Evolutionary conservation across 2,113 vertebrate species (phyloP), one percentile per base, ranked within the genome.

Genomic region (Pundamilia nyererei): DNA sequence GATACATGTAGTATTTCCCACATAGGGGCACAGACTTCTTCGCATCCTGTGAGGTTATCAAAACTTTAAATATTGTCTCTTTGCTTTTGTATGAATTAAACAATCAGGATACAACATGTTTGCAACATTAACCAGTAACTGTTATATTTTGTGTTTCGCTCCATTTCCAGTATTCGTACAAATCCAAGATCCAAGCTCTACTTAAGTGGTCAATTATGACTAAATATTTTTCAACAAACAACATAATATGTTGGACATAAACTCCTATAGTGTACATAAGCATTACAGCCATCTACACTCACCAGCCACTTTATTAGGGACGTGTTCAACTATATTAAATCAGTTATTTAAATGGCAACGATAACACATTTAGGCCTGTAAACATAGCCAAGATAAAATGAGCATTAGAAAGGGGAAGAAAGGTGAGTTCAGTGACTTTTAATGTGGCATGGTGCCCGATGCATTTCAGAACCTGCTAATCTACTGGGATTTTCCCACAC

Each of bases 151-250:
- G 19, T 4, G n/a, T 42, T 70, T 70, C 7, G 7, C 65, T 42
- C 65, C 4, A 40, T 68, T 68, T 68, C 35, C 62, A 68, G 2
- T 70, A 42, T 42, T 42, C 6, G 0, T 42, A 9, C 2, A 42
- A 70, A 70, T 68, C 33, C 10, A 38, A 65, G 17, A 65, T 38
- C 12, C n/a, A 40, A 40, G 35, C 5, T 24, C 12, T 24, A 68
- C 38, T 21, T 38, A 40, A 40, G 35, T 24, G 65, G 0, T 9
- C 65, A 70, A 24, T 0, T 70, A 24, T 21, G 2, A 65, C 31
- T 13, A 21, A 68, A 68, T 13, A 65, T 38, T 68, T 38, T 65
- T 38, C 60, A 38, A 0, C 60, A 38, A 38, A 65, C 33, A 65
- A 65, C n/a, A 35, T 1, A 35, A 1, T n/a, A n/a, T 65, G 60